phyloP scores from a whole-genome alignment of 2,888 invertebrate genomes.

The Cataglyphis altisquamis region DNA sequence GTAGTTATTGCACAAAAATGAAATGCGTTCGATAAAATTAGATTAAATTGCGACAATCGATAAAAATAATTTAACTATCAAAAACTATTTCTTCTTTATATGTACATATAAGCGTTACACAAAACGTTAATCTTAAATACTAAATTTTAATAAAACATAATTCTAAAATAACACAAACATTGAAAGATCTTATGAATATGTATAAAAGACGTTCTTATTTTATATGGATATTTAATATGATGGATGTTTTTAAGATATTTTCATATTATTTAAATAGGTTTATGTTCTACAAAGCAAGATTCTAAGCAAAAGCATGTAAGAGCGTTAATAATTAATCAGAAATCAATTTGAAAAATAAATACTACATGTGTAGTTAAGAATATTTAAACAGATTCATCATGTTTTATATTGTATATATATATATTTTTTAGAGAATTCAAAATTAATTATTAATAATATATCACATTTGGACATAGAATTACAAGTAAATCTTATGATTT shows the following conservation, averaged over 20 bases:
- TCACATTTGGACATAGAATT: not conserved
- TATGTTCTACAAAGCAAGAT: not conserved
- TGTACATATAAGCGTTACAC: not conserved
- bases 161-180: not conserved
- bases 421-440: not conserved
- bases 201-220: not conserved
- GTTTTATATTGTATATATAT: not conserved
- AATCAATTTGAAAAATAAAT: not conserved
- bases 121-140: conserved; percentile 9
- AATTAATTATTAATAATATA: not conserved
- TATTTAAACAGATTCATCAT: not conserved
- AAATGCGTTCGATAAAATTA: conserved; percentile 3
- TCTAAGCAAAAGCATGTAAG: not conserved
- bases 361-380: conserved; percentile 4
- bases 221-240: not conserved
- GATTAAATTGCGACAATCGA: not conserved
- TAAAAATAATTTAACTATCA: conserved; percentile 7
- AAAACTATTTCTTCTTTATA: not conserved
- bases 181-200: not conserved
- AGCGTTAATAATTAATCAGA: not conserved
- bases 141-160: conserved; percentile 5
- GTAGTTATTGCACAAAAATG: conserved; percentile 39
- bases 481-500: not conserved
- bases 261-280: not conserved
- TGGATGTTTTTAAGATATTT: not conserved